These are phyloP conservation scores for Tachina grossa DNA, from an alignment of 2,888 invertebrate species.

Conservation along the genomic window DNA sequence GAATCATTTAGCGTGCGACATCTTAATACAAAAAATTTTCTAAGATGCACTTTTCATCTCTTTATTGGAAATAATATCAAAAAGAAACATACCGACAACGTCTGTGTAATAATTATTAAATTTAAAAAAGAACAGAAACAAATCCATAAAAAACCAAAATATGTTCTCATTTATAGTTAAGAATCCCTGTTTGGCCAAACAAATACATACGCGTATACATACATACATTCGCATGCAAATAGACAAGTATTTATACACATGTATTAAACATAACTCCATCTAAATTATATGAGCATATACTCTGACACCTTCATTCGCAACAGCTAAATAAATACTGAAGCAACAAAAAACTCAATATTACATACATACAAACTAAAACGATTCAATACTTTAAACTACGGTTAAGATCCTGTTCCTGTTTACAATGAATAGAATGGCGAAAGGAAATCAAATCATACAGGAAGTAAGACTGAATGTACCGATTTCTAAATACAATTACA, in stretches of 20 bases:
- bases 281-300: constrained; percentile 52
- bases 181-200: constrained; percentile 24
- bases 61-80: no score
- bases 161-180: neutral
- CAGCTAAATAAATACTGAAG: constrained; percentile 20
- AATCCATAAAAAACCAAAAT: neutral
- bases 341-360: constrained; percentile 11
- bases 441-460: constrained; percentile 71
- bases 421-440: constrained; percentile 61
- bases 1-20: no score
- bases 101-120: no score
- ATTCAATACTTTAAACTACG: constrained; percentile 66
- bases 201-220: no score
- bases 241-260: constrained; percentile 56
- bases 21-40: no score
- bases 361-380: constrained; percentile 48
- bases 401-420: constrained; percentile 66
- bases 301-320: constrained; percentile 35
- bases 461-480: constrained; percentile 69
- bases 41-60: no score
- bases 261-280: constrained; percentile 56
- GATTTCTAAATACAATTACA: constrained; percentile 64
- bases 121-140: no score
- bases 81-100: no score
- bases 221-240: constrained; percentile 25